Evolutionary conservation across 2,797 vertebrate genomes (phyloP), one percentile per base, ranked within the genome.

Genomic region (Eleutherodactylus coqui): DNA sequence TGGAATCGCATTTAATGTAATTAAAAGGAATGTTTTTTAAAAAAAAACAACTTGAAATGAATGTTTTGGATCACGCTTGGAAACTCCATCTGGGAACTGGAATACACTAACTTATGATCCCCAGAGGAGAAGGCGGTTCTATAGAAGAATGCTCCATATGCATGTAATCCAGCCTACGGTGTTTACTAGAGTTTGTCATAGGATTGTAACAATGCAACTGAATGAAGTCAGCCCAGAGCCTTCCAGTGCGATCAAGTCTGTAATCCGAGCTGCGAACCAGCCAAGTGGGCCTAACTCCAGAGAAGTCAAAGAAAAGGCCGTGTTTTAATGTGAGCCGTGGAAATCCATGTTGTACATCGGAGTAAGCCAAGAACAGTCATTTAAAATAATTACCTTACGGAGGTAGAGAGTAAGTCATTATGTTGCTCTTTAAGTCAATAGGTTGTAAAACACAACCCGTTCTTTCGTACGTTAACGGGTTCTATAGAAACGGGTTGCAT

Each of bases 11-110:
- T 83, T 60, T 87, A 72, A 87, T 36, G 83, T 78, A 83, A 73
- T 83, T 87, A 87, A 87, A 87, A 73, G 32, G 83, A 83, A 87
- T 87, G 62, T 73, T 79, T 83, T 83, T 70, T 72, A 83, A 83
- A 83, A 83, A 83, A 70, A 67, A 83, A 62, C 73, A 83, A 67
- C 55, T 70, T 83, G 78, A 82, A 81, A 86, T 75, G 77, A 75
- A 72, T 81, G 85, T 49, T 86, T 86, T 60, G 41, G 62, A 81
- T 79, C 75, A 55, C 53, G 47, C 51, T 79, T 27, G 64, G 49
- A 72, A 82, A 75, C 55, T 76, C 53, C 60, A 82, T 70, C 51
- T 73, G 64, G 75, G 75, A 79, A 58, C 81, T 78, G 53, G 32
- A 62, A 79, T 83, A 55, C 34, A 27, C 41, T 73, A 76, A 62